A percentile compares a stretch with the other conserved stretches of the same genome.
phyloP scores from a whole-genome alignment of 2,888 invertebrate genomes.

The Aethes cnicana region DNA sequence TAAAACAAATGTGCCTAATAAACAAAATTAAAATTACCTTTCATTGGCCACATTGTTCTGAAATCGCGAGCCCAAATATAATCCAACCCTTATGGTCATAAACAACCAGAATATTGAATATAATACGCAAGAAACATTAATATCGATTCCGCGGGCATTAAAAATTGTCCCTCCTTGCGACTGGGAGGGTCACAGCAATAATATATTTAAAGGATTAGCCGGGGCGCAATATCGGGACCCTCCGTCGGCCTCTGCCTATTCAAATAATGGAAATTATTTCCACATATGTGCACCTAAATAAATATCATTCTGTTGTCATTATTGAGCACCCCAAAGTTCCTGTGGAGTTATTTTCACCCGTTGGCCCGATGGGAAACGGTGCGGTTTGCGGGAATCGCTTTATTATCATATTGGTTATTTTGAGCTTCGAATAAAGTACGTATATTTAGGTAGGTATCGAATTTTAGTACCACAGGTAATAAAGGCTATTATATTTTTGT shows the following conservation, averaged over 20 bases:
- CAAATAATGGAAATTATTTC: slow-evolving; percentile 82
- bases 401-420: slow-evolving; percentile 6
- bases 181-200: slow-evolving; percentile 70
- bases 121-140: slow-evolving; percentile 58
- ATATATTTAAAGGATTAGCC: slow-evolving; percentile 83
- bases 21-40: no score
- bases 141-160: slow-evolving; percentile 73
- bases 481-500: no score
- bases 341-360: slow-evolving; percentile 72
- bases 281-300: slow-evolving; percentile 82
- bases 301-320: slow-evolving; percentile 77
- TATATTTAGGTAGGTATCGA: no score
- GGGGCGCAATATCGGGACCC: slow-evolving; percentile 79
- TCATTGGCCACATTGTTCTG: no score
- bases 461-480: no score
- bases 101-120: slow-evolving; percentile 39
- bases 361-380: slow-evolving; percentile 57
- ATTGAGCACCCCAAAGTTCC: slow-evolving; percentile 64
- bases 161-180: slow-evolving; percentile 65
- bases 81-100: slow-evolving; percentile 2
- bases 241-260: slow-evolving; percentile 62
- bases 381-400: slow-evolving; percentile 43
- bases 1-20: background rate
- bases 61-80: no score
- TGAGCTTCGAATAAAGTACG: background rate